Percentiles rank a stretch among this genome's conserved stretches.
Evolutionary conservation across 2,888 invertebrate genomes (phyloP).

Genomic region (Seira ritae): DNA sequence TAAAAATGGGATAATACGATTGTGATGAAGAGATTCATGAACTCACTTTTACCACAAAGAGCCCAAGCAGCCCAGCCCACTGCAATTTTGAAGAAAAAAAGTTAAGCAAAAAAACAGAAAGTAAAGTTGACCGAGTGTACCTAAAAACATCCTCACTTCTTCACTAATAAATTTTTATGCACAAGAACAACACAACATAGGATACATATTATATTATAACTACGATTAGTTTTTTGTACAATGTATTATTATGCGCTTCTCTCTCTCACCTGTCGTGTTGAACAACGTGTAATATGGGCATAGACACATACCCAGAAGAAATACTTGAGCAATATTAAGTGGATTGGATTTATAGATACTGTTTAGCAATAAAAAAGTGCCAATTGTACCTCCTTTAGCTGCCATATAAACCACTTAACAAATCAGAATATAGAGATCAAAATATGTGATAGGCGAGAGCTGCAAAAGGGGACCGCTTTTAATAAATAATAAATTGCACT

Average conservation of each 20-base stretch:
- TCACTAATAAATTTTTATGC: conserved; percentile 19
- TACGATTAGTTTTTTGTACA: no score
- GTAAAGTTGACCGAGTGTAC: conserved; percentile 20
- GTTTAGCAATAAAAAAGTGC: background rate
- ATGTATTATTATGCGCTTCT: conserved; percentile 16
- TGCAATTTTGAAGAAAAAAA: conserved; percentile 38
- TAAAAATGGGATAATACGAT: conserved; percentile 35
- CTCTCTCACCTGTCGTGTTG: background rate
- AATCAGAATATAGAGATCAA: conserved; percentile 23
- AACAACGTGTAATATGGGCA: background rate
- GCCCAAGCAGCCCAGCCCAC: conserved; percentile 40
- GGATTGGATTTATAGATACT: background rate
- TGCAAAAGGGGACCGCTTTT: conserved; percentile 33
- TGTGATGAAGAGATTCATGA: conserved; percentile 23
- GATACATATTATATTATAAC: no score
- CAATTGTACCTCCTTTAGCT: background rate
- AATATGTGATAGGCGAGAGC: conserved; percentile 27
- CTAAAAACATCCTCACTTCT: background rate
- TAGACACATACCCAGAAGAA: background rate
- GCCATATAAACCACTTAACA: background rate
- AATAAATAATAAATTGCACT: background rate
- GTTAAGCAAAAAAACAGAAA: conserved; percentile 38
- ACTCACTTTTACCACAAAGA: conserved; percentile 53
- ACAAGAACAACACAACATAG: no score
- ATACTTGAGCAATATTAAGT: background rate